These are phyloP conservation scores for Megaptera novaeangliae DNA, from an alignment of 2,113 vertebrate species.

Conservation along the genomic window DNA sequence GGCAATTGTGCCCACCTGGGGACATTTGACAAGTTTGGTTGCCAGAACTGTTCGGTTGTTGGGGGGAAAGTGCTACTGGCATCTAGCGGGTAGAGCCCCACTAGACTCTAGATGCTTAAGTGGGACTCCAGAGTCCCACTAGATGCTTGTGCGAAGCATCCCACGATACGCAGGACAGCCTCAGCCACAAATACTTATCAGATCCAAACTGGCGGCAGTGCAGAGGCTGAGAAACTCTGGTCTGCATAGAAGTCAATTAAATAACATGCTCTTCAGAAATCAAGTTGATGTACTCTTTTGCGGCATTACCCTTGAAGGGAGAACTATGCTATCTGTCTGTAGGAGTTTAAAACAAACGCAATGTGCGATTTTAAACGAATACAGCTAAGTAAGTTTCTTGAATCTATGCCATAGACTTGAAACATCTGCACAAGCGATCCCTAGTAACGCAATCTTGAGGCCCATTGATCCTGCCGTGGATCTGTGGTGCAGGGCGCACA, in stretches of 20 bases:
- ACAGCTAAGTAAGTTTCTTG: neutral
- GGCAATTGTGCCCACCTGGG: neutral
- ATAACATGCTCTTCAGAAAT: neutral
- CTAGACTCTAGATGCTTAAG: too few species aligned
- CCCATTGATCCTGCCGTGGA: accelerated
- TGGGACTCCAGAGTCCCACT: too few species aligned
- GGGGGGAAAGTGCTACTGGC: accelerated
- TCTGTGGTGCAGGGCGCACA: neutral
- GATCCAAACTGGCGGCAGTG: neutral
- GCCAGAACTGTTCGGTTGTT: neutral
- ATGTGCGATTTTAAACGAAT: neutral
- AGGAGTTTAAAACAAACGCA: neutral
- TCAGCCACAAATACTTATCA: neutral
- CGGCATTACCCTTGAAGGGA: neutral
- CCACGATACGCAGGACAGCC: neutral
- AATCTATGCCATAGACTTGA: neutral
- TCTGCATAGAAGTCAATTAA: neutral
- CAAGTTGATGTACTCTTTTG: neutral
- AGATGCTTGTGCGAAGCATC: too few species aligned
- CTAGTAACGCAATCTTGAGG: neutral
- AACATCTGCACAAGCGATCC: neutral
- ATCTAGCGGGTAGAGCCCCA: neutral
- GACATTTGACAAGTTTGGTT: neutral
- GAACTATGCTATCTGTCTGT: neutral
- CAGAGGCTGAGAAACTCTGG: neutral